Percentiles rank a stretch among this genome's conserved stretches.
Evolutionary conservation across 2,888 invertebrate species (phyloP).

Genomic region (Boloria selene): DNA sequence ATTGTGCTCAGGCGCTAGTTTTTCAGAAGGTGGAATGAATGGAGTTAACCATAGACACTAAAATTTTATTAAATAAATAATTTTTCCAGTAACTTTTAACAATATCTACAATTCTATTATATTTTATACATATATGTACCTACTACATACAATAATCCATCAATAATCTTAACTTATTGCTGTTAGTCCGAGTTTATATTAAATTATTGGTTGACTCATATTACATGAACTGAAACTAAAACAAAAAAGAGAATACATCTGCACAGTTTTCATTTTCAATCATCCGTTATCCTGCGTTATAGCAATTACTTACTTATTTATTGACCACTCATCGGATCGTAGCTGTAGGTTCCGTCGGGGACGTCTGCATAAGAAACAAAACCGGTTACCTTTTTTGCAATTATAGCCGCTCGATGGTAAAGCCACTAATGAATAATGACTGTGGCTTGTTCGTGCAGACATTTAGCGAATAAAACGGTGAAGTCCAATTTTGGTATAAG

Average conservation of each 20-base stretch:
- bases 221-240: no score
- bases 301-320: slow-evolving; percentile 7
- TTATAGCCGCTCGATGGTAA: background rate
- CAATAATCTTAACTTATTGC: no score
- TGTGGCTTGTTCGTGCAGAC: background rate
- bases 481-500: background rate
- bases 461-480: background rate
- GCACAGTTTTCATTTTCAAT: slow-evolving; percentile 10
- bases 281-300: background rate
- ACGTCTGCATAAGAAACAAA: slow-evolving; percentile 12
- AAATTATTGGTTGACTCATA: no score
- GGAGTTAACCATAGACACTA: no score
- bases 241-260: background rate
- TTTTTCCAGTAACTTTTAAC: no score
- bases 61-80: no score
- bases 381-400: slow-evolving; percentile 16
- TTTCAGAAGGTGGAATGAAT: no score
- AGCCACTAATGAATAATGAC: background rate
- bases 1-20: no score
- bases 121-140: no score
- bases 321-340: slow-evolving; percentile 5
- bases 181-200: no score
- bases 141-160: no score
- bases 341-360: slow-evolving; percentile 5
- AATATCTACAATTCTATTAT: no score